Conservation (phyloP, 2,888 invertebrate genomes). For the Aquatica leii region DNA sequence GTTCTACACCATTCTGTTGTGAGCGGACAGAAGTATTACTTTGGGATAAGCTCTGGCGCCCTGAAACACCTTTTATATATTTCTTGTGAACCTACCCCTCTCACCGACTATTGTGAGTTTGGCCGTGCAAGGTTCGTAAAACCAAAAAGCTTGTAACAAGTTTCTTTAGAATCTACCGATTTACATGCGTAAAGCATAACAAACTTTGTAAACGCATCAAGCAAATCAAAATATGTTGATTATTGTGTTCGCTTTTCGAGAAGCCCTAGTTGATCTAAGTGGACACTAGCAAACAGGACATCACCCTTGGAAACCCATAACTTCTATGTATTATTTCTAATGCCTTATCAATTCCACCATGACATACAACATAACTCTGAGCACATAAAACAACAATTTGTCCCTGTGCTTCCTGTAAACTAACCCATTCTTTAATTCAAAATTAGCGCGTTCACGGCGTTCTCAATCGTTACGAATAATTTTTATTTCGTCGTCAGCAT, state of each 20-base stretch:
- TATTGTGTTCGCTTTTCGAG: constrained; percentile 33
- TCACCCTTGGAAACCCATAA: constrained; percentile 45
- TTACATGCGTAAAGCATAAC: constrained; percentile 40
- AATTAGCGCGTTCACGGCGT: constrained; percentile 31
- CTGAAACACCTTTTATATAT: no score
- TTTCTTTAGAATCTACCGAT: constrained; percentile 36
- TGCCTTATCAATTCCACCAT: constrained; percentile 50
- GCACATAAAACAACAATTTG: constrained; percentile 41
- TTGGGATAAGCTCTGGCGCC: constrained; percentile 40
- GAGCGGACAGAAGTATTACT: no score
- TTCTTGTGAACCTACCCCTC: no score
- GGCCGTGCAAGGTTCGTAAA: no score
- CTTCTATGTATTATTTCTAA: constrained; percentile 40
- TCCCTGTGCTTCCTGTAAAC: constrained; percentile 25
- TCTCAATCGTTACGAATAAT: constrained; percentile 37
- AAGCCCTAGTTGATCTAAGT: constrained; percentile 3
- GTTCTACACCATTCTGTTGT: no score
- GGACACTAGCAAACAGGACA: background rate
- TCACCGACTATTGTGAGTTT: no score
- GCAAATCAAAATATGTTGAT: no score
- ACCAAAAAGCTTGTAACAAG: constrained; percentile 36
- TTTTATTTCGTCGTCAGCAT: constrained; percentile 40
- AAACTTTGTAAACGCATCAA: no score
- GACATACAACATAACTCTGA: constrained; percentile 30
- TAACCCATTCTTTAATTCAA: constrained; percentile 22